These are phyloP conservation scores for Parasteatoda lunata DNA, from an alignment of 2,888 invertebrate species.

Conservation along the genomic window DNA sequence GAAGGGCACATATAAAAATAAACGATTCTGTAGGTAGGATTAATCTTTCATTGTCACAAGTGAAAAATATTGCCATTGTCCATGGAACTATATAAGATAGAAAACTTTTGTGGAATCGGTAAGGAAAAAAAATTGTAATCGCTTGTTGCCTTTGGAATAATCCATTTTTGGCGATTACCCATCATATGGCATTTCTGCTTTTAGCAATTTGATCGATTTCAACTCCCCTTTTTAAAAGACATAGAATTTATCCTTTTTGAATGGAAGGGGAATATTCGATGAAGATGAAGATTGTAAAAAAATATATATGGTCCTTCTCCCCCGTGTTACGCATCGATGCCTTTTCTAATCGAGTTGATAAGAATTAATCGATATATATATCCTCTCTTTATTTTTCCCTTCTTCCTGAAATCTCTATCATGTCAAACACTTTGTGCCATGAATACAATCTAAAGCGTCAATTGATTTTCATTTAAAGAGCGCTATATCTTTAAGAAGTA, in stretches of 20 bases:
- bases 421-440: constrained; percentile 42
- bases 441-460: not conserved
- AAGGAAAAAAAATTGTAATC: constrained; percentile 37
- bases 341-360: constrained; percentile 50
- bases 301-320: constrained; percentile 14
- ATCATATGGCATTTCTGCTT: constrained; percentile 21
- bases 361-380: constrained; percentile 36
- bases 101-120: not conserved
- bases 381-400: constrained; percentile 1
- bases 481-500: constrained; percentile 6
- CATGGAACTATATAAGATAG: constrained; percentile 16
- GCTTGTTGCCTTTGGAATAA: constrained; percentile 37
- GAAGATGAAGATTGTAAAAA: constrained; percentile 8
- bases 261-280: constrained; percentile 14
- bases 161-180: constrained; percentile 25
- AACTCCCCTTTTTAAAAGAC: constrained; percentile 20
- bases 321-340: not conserved
- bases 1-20: no score
- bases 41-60: constrained; percentile 46
- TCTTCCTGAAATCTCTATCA: constrained; percentile 37
- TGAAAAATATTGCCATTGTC: constrained; percentile 32
- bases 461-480: constrained; percentile 44
- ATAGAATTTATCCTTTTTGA: constrained; percentile 48
- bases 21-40: constrained; percentile 7
- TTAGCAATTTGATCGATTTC: constrained; percentile 4